These are phyloP conservation scores for Leptinotarsa juncta DNA, from an alignment of 2,888 invertebrate genomes.

Conservation along the genomic window DNA sequence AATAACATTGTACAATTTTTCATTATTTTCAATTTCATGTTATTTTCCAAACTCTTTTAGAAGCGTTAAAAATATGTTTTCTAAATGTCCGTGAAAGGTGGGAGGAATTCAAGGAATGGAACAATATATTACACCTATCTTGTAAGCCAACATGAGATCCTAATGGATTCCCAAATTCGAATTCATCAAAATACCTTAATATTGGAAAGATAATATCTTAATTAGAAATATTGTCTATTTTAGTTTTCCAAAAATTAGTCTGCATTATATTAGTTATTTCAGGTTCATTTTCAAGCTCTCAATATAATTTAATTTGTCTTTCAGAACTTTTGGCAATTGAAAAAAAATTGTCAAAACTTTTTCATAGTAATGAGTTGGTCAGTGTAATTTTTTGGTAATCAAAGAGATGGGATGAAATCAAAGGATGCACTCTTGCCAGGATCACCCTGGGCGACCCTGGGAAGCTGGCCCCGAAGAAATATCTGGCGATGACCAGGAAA, in stretches of 20 bases:
- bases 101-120: conserved; percentile 43
- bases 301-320: conserved; percentile 17
- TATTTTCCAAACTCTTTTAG: no score
- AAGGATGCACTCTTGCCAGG: no score
- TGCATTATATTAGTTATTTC: not conserved
- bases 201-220: conserved; percentile 20
- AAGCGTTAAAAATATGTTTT: conserved; percentile 49
- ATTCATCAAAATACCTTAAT: conserved; percentile 45
- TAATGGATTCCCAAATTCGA: conserved; percentile 42
- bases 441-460: no score
- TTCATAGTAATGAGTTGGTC: conserved; percentile 23
- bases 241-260: conserved; percentile 20
- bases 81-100: conserved; percentile 36
- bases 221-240: conserved; percentile 14
- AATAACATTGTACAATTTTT: not conserved
- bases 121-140: conserved; percentile 48
- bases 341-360: conserved; percentile 16
- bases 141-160: conserved; percentile 38
- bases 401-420: no score
- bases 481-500: no score
- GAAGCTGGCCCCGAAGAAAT: no score
- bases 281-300: conserved; percentile 11
- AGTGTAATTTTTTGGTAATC: conserved; percentile 20
- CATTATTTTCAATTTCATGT: conserved; percentile 27
- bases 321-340: conserved; percentile 16